Base-by-base conservation (phyloP, 1,140 invertebrate species). In the Bactericera cockerelli region DNA sequence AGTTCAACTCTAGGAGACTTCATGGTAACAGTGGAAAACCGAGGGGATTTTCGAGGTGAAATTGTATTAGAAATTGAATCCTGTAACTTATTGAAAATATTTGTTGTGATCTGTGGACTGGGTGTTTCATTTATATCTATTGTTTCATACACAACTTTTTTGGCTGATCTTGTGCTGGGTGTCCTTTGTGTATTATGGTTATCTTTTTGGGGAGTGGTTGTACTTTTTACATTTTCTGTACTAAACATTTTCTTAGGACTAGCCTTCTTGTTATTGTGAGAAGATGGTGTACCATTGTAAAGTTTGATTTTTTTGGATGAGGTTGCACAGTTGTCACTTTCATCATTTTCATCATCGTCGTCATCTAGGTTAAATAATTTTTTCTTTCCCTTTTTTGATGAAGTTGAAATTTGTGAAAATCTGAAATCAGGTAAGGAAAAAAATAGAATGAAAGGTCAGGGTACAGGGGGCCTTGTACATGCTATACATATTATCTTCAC, bases 291-390 rank as follows among this genome's bases (percentile, higher is more conserved):
- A 4, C 19, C 19, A 22, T 49, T 49, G 4, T 6, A 49, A 4
- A 22, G 19, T 49, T 49, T 49, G 42, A 49, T 19, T n/a, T 49
- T 49, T 49, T 49, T 49, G 22, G 42, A 49, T 16, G 42, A 49
- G 42, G 8, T 49, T 22, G 8, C 3, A 8, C n/a, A 6, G 4
- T 49, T 16, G 19, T 4, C 4, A 49, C 6, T 6, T 16, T 49
- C 42, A 36, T 36, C 33, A 36, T n/a, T n/a, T 31, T 31, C 4
- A 13, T 31, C 28, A 4, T 31, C 28, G 4, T 22, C n/a, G n/a
- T 49, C 42, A 6, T 49, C 42, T 10, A 16, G 42, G 19, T 16
- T 49, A n/a, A 49, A 49, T 19, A 49, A 22, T n/a, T 49, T 49
- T 22, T 49, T 49, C 22, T 22, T 49, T 19, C 42, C 42, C 22